These are phyloP conservation scores for Coelinius sp. DNA, from an alignment of 2,888 invertebrate genomes.

Conservation along the genomic window DNA sequence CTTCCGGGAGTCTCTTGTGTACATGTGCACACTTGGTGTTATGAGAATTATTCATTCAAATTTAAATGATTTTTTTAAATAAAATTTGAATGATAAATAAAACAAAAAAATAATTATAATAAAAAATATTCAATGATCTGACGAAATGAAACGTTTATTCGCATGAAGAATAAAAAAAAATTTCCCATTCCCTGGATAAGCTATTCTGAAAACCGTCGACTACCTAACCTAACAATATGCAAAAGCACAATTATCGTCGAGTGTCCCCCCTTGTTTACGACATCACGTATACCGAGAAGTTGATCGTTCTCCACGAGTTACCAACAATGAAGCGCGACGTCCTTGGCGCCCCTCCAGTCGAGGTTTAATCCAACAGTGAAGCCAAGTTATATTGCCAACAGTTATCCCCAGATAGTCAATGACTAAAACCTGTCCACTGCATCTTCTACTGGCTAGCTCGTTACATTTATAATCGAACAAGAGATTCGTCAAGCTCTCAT, in stretches of 20 bases:
- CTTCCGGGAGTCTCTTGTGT: constrained; percentile 16
- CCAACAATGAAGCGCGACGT: constrained; percentile 32
- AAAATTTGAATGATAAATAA: too few species aligned
- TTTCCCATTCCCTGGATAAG: neutral
- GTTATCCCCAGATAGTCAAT: neutral
- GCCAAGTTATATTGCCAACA: constrained; percentile 16
- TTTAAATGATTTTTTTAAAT: too few species aligned
- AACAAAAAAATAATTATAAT: too few species aligned
- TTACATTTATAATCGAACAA: constrained; percentile 55
- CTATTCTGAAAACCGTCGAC: neutral
- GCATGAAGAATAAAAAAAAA: neutral
- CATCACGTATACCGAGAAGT: constrained; percentile 16
- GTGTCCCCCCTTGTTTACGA: constrained; percentile 34
- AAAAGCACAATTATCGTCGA: constrained; percentile 35
- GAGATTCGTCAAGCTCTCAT: constrained; percentile 58
- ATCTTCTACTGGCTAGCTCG: constrained; percentile 45
- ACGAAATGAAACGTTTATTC: neutral
- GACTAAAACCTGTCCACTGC: constrained; percentile 24
- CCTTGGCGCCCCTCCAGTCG: constrained; percentile 25
- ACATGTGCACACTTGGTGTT: too few species aligned
- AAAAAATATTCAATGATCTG: neutral
- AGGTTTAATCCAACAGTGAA: constrained; percentile 7
- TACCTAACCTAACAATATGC: constrained; percentile 27
- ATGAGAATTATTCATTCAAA: too few species aligned
- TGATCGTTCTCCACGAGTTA: neutral